Conservation (phyloP, 2,113 vertebrate genomes). For the Semnornis frantzii region DNA sequence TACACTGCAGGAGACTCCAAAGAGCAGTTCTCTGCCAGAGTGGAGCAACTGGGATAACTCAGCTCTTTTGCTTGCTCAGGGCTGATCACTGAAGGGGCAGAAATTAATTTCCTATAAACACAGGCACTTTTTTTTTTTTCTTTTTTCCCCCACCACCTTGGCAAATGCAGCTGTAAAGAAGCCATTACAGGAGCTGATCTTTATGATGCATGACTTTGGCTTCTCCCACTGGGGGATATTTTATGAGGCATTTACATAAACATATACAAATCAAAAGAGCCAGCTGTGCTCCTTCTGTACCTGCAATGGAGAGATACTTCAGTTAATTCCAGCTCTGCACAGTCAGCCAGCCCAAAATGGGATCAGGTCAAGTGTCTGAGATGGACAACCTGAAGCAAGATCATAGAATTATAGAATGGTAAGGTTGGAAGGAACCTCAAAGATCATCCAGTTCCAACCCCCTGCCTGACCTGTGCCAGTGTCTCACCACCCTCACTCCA, state of each 20-base stretch:
- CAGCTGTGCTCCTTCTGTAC: conserved; percentile 40
- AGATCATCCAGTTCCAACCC: too few relatives aligned
- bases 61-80: conserved; percentile 56
- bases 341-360: rapidly evolving
- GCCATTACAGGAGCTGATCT: conserved; percentile 58
- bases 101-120: conserved; percentile 74
- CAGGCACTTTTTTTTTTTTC: conserved; percentile 40
- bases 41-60: conserved; percentile 40
- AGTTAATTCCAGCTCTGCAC: not conserved
- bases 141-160: conserved; percentile 1
- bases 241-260: conserved; percentile 70
- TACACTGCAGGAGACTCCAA: not conserved
- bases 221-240: conserved; percentile 36
- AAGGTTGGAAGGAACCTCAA: too few relatives aligned
- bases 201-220: conserved; percentile 57
- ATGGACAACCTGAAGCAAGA: not conserved
- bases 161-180: conserved; percentile 62
- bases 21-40: conserved; percentile 33
- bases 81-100: conserved; percentile 68
- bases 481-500: too few relatives aligned
- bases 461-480: too few relatives aligned
- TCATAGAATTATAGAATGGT: too few relatives aligned
- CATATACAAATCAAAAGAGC: conserved; percentile 52
- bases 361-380: not conserved
- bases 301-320: not conserved